These are phyloP conservation scores for Rhaphigaster nebulosa DNA, from an alignment of 2,888 invertebrate genomes.

Conservation along the genomic window DNA sequence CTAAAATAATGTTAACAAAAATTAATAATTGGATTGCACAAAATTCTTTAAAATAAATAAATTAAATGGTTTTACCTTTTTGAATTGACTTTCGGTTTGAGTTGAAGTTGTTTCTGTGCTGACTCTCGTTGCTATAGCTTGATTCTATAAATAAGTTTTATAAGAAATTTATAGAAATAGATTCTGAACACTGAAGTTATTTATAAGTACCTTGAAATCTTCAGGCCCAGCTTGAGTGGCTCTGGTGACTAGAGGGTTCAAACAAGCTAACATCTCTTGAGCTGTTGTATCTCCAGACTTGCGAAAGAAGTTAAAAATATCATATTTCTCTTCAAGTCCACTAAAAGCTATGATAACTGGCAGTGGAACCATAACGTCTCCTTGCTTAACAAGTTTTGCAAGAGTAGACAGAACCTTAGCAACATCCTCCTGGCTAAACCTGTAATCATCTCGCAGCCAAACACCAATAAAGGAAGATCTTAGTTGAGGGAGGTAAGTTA, in stretches of 20 bases:
- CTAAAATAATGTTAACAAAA: neutral
- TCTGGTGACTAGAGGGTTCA: slow-evolving; percentile 5
- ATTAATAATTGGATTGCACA: neutral
- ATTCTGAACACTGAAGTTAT: neutral
- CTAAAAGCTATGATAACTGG: slow-evolving; percentile 1
- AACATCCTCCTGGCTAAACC: neutral
- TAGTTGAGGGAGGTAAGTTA: neutral
- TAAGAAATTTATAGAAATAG: neutral
- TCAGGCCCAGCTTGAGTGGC: neutral
- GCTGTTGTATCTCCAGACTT: slow-evolving; percentile 4
- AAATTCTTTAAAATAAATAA: neutral
- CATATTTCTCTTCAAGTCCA: slow-evolving; percentile 30
- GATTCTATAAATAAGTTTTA: neutral
- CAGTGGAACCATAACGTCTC: neutral
- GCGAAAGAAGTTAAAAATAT: neutral
- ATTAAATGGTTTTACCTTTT: neutral
- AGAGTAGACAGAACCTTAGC: neutral
- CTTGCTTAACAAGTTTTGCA: neutral
- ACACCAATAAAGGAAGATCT: neutral
- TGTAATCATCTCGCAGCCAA: slow-evolving; percentile 25
- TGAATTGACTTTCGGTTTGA: neutral
- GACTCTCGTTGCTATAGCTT: neutral
- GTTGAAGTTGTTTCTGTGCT: neutral
- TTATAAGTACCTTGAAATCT: neutral
- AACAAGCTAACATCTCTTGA: neutral